Percentiles rank a stretch among this genome's conserved stretches.
Evolutionary conservation across 2,797 vertebrate genomes (phyloP).

Genomic region (Sebastes umbrosus): DNA sequence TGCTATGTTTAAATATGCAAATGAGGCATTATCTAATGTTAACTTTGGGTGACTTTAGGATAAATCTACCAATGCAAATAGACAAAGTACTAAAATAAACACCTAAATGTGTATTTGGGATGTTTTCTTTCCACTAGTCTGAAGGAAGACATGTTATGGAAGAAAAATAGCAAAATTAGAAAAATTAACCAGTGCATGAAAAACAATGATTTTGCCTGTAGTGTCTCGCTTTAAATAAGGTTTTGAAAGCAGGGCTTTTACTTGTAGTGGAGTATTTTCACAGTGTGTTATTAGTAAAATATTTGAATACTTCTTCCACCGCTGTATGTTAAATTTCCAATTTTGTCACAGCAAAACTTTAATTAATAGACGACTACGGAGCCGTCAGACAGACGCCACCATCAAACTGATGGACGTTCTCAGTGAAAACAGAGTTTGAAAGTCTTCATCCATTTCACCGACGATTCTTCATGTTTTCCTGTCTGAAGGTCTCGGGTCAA

Average conservation of each 20-base stretch:
- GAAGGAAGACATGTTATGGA: too few relatives aligned
- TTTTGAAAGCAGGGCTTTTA: neutral
- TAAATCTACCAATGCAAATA: too few relatives aligned
- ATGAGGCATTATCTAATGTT: too few relatives aligned
- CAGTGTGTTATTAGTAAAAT: neutral
- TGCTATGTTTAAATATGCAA: too few relatives aligned
- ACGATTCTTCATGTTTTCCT: constrained; percentile 86
- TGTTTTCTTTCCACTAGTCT: too few relatives aligned
- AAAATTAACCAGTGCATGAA: too few relatives aligned
- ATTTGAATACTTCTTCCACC: neutral
- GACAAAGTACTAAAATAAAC: too few relatives aligned
- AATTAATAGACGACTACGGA: neutral
- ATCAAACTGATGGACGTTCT: neutral
- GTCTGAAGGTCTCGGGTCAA: constrained; percentile 80
- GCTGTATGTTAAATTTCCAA: neutral
- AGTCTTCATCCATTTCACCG: constrained; percentile 75
- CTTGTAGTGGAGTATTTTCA: neutral
- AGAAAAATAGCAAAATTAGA: too few relatives aligned
- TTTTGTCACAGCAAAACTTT: neutral
- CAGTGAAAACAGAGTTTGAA: neutral
- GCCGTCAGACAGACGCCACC: neutral
- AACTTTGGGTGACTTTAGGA: too few relatives aligned
- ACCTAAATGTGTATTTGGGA: too few relatives aligned
- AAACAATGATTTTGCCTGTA: too few relatives aligned
- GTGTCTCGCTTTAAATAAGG: neutral